These are phyloP conservation scores for Perca flavescens DNA, from an alignment of 2,113 vertebrate species.

Conservation along the genomic window DNA sequence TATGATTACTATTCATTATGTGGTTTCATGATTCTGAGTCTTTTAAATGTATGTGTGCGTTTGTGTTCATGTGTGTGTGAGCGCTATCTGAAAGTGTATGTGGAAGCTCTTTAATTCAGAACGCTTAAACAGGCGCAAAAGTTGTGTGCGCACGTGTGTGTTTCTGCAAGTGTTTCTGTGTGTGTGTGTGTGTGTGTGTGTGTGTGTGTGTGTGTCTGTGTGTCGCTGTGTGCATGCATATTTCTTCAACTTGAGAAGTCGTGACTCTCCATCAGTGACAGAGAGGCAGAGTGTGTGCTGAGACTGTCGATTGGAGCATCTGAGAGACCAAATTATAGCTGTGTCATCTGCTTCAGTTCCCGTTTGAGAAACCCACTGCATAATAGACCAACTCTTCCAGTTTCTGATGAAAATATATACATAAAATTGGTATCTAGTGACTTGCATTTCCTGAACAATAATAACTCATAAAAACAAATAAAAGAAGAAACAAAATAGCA, in stretches of 20 bases:
- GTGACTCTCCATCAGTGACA: conserved; percentile 80
- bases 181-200: conserved; percentile 29
- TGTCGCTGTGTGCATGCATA: conserved; percentile 59
- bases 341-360: conserved; percentile 80
- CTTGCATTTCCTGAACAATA: conserved; percentile 53
- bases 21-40: conserved; percentile 72
- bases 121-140: conserved; percentile 67
- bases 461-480: conserved; percentile 29
- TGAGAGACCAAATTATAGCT: conserved; percentile 81
- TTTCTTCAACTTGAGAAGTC: conserved; percentile 77
- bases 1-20: conserved; percentile 81
- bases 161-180: conserved; percentile 20
- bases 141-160: conserved; percentile 48
- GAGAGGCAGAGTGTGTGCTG: conserved; percentile 74
- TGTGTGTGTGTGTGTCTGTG: conserved; percentile 16
- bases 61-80: conserved; percentile 30
- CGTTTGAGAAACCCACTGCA: conserved; percentile 69
- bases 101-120: conserved; percentile 68
- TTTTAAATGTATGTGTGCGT: conserved; percentile 67
- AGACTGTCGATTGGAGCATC: conserved; percentile 79
- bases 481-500: neutral
- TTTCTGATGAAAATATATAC: conserved; percentile 70
- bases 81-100: conserved; percentile 35
- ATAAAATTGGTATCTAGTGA: conserved; percentile 56
- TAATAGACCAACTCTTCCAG: conserved; percentile 67